Percentiles rank a stretch among this genome's conserved stretches.
phyloP scores from a whole-genome alignment of 2,113 vertebrate species.

The Anser cygnoides region DNA sequence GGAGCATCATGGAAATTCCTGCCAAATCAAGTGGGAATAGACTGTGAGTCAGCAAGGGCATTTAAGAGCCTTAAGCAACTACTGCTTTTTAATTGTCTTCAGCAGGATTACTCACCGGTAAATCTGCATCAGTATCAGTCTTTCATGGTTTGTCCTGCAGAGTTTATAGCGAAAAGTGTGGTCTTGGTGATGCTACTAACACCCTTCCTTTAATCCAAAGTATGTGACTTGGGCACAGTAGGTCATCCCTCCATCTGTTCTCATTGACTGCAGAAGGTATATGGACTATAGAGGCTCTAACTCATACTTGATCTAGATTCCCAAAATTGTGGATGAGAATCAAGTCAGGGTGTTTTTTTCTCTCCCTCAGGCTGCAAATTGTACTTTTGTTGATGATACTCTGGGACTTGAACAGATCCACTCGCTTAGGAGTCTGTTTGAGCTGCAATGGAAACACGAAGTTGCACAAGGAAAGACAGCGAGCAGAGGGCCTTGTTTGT shows the following conservation, averaged over 20 bases:
- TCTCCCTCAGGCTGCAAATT: neutral
- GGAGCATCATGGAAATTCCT: neutral
- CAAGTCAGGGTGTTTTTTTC: accelerated
- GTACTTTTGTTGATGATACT: neutral
- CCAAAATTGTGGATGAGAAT: neutral
- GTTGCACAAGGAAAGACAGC: neutral
- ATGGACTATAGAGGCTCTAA: accelerated
- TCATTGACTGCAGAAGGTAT: neutral
- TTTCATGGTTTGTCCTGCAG: neutral
- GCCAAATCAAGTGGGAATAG: neutral
- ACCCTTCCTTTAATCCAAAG: neutral
- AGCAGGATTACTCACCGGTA: neutral
- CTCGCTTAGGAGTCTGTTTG: neutral
- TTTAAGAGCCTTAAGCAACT: neutral
- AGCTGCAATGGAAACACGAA: neutral
- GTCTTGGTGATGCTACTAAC: neutral
- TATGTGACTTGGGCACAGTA: neutral
- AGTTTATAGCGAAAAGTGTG: neutral
- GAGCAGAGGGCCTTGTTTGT: neutral
- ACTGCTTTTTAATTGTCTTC: neutral
- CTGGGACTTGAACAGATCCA: neutral
- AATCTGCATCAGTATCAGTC: neutral
- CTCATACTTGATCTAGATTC: neutral
- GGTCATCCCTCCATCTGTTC: neutral
- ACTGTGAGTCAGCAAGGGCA: neutral